phyloP scores from a whole-genome alignment of 2,113 vertebrate species.

The Hyaena hyaena region DNA sequence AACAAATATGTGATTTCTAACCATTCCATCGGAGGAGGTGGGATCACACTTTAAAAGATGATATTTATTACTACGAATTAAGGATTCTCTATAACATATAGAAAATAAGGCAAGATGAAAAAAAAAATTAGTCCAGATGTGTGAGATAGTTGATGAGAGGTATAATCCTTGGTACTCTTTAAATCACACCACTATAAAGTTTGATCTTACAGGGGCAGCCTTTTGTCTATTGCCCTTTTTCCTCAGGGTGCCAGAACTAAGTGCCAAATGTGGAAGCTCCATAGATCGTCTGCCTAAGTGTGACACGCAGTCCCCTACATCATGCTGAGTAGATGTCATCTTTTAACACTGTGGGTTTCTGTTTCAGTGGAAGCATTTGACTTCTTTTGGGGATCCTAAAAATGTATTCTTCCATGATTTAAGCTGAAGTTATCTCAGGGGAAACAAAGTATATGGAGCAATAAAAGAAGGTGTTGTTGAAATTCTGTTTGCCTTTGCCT shows the following conservation, averaged over 20 bases:
- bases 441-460: constrained; percentile 35
- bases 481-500: constrained; percentile 45
- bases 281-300: not conserved
- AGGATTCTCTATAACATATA: not conserved
- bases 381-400: constrained; percentile 33
- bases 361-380: constrained; percentile 3
- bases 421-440: not conserved
- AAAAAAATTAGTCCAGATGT: constrained; percentile 17
- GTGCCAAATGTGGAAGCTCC: not conserved
- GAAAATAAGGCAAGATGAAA: constrained; percentile 18
- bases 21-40: not conserved
- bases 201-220: not conserved
- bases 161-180: not conserved
- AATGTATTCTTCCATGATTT: constrained; percentile 13
- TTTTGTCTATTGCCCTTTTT: not conserved
- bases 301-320: not conserved
- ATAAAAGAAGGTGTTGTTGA: constrained; percentile 64
- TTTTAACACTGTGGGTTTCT: not conserved
- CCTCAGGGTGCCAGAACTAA: not conserved
- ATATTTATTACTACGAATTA: not conserved
- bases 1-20: not conserved
- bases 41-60: not conserved
- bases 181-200: not conserved
- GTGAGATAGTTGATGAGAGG: not conserved
- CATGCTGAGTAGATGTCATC: not conserved